These are phyloP conservation scores for Antechinus stuartii DNA, from an alignment of 2,113 vertebrate genomes.

Conservation along the genomic window DNA sequence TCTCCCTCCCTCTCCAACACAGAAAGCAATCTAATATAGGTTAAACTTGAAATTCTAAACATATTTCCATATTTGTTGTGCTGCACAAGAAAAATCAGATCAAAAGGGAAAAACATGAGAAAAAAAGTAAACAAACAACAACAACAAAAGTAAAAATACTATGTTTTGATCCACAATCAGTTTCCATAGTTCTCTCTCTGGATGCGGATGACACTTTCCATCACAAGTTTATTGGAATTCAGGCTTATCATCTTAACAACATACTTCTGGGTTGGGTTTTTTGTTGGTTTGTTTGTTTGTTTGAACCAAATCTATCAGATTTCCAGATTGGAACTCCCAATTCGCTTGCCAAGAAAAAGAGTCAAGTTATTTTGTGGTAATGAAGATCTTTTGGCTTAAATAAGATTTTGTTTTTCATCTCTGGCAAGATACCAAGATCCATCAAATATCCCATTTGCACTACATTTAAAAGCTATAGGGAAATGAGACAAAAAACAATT, in stretches of 20 bases:
- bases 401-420: conserved; percentile 16
- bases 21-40: no score
- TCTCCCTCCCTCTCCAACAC: no score
- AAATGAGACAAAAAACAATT: background rate
- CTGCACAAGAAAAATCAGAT: no score
- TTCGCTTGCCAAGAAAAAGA: background rate
- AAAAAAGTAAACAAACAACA: no score
- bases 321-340: conserved; percentile 16
- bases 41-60: no score
- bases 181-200: no score
- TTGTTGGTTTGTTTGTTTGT: background rate
- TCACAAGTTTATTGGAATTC: no score
- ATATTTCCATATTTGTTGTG: no score
- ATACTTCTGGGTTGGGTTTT: background rate
- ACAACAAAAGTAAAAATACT: no score
- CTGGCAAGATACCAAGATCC: conserved; percentile 49
- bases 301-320: conserved; percentile 37
- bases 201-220: no score
- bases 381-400: conserved; percentile 19
- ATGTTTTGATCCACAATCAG: no score
- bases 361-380: background rate
- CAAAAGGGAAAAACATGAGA: no score
- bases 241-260: conserved; percentile 26
- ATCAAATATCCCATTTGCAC: conserved; percentile 39
- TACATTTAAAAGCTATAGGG: background rate